Evolutionary conservation across 2,888 invertebrate genomes (phyloP), one percentile per base, ranked within the genome.

Genomic region (Mimas tiliae): DNA sequence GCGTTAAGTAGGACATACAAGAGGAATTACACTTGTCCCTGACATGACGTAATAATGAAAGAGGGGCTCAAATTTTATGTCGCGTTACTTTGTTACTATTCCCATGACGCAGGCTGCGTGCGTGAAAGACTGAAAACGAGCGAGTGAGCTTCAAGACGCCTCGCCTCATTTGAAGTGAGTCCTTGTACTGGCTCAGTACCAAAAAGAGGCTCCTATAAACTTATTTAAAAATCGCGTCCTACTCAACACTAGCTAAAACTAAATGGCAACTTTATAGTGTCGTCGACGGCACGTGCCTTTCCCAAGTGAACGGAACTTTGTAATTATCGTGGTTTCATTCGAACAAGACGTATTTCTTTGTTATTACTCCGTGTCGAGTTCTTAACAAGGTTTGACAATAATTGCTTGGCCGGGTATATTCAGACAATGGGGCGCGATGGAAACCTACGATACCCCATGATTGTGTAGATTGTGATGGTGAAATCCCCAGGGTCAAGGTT

Each of bases 361-460:
- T 53, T 64, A 38, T 67, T 63, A 27, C 67, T 66, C 47, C 53
- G 62, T 33, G 47, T 53, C 70, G 72, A 63, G 72, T 69, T 73
- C 71, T 69, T 73, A 78, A 76, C 72, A 74, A 77, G 73, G 73
- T 74, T 75, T 73, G 73, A 76, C 76, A 79, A 77, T 79, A 75
- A 72, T 77, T 77, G 78, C 73, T 74, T 66, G 48, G 62, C 50
- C 16, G 53, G 58, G 65, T 52, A 8, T 67, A 48, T 50, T 27
- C 63, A 67, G 67, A 82, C 81, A 81, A 81, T 79, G 42, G 74
- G 67, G 33, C 33, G 62, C 65, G 74, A 74, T 77, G 74, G 72
- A 67, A 75, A 72, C 70, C 73, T 63, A 55, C 47, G 76, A 75
- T 77, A 74, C 66, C 69, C 68, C 67, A 67, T 68, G 70, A 72